Evolutionary conservation across 2,113 vertebrate genomes (phyloP).

Genomic region (Rhabdornis inornatus): DNA sequence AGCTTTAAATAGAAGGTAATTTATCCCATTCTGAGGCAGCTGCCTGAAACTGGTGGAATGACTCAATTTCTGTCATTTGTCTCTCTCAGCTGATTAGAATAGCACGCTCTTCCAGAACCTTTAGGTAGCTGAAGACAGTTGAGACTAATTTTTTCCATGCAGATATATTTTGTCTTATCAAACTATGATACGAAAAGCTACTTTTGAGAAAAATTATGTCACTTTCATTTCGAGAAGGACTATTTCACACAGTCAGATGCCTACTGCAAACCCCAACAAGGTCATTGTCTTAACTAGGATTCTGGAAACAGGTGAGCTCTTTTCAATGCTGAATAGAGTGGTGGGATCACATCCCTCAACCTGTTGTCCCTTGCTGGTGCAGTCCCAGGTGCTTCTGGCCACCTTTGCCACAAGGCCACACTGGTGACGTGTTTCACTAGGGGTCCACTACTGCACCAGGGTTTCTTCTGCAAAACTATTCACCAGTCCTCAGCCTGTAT

Average conservation of each 20-base stretch:
- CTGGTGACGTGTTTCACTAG: not conserved
- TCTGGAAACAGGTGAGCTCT: not conserved
- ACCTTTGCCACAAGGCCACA: not conserved
- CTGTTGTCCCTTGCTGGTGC: not conserved
- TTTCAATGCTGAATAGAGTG: not conserved
- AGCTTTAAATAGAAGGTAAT: not conserved
- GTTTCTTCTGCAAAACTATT: not conserved
- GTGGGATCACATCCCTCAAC: rapidly evolving
- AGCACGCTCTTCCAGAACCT: not conserved
- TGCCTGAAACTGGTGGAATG: not conserved
- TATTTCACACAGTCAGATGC: not conserved
- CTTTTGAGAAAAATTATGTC: not conserved
- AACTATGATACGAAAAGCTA: not conserved
- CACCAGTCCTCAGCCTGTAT: not conserved
- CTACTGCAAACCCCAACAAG: not conserved
- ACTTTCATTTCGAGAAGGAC: not conserved
- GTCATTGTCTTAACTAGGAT: not conserved
- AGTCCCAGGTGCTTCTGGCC: not conserved
- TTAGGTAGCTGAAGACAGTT: not conserved
- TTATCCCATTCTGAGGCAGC: not conserved
- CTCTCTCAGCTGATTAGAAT: not conserved
- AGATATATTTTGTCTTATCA: not conserved
- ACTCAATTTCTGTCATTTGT: not conserved
- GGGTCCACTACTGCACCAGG: not conserved
- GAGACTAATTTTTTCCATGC: not conserved